Percentiles rank a stretch among this genome's conserved stretches.
Conservation (phyloP, 2,113 vertebrate genomes). For the Recurvirostra avosetta region DNA sequence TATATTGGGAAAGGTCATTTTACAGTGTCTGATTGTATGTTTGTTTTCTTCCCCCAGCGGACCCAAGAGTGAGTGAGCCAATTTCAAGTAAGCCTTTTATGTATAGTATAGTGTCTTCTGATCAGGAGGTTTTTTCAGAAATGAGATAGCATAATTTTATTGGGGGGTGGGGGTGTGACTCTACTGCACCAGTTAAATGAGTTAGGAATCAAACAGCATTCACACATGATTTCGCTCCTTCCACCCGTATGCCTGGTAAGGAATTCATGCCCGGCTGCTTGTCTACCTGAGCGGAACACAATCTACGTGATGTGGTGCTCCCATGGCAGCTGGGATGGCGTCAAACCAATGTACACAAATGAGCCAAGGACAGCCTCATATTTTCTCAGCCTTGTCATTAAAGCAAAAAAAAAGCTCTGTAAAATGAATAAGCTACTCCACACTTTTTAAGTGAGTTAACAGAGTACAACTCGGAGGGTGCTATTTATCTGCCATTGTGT, state of each 20-base stretch:
- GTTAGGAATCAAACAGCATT: background rate
- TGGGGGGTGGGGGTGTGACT: background rate
- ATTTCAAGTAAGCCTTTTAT: slow-evolving; percentile 82
- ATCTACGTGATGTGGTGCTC: background rate
- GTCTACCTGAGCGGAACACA: slow-evolving; percentile 45
- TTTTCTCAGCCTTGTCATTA: slow-evolving; percentile 45
- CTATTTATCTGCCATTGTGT: background rate
- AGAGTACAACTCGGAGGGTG: background rate
- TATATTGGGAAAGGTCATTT: background rate
- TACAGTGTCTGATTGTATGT: slow-evolving; percentile 29
- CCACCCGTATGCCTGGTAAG: background rate
- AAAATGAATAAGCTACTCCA: slow-evolving; percentile 1
- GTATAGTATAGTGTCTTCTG: background rate
- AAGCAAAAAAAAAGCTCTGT: background rate
- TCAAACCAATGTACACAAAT: slow-evolving; percentile 25
- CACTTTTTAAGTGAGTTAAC: slow-evolving; percentile 35
- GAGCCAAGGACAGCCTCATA: slow-evolving; percentile 1
- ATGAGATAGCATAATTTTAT: background rate
- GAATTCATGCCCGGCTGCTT: slow-evolving; percentile 45
- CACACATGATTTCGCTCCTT: slow-evolving; percentile 44
- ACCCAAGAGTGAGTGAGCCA: slow-evolving; percentile 91
- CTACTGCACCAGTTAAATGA: background rate
- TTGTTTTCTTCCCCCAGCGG: slow-evolving; percentile 77
- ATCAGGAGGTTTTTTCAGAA: slow-evolving; percentile 1
- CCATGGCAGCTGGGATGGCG: slow-evolving; percentile 10